Evolutionary conservation across 1,140 invertebrate genomes (phyloP), one percentile per base, ranked within the genome.

Genomic region (Drosophila bocqueti): DNA sequence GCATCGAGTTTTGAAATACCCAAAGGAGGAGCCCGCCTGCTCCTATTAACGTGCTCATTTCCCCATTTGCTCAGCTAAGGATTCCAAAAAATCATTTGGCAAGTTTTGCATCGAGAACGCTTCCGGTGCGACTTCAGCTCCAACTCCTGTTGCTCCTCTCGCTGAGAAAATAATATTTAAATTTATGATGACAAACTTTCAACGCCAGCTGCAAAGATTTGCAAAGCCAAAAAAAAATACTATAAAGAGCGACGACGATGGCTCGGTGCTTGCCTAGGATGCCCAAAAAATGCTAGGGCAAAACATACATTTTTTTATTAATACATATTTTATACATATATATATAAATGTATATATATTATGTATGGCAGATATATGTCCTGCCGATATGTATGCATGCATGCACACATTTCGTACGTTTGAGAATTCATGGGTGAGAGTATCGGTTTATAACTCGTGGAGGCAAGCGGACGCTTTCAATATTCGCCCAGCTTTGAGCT

Each of bases 141-240:
- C 38, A 40, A 21, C 34, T 73, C 67, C 68, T 73, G 69, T 73
- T 73, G 67, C 71, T 60, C 59, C 69, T 47, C 50, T 52, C 24
- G 18, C 54, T 52, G 26, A 24, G 31, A 60, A 54, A 76, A 74
- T 59, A 85, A 89, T 89, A 90, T 84, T 71, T 76, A 89, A 89
- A 89, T 89, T 89, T 89, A 89, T 89, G 85, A 89, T 84, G 74
- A 90, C 84, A 87, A 86, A 86, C 81, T 87, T 87, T 84, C 81
- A 84, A 75, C 84, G 85, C 73, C 84, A 87, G 84, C 84, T 87
- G 84, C 84, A 87, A 87, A 79, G 84, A 83, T 86, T 86, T 86
- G 67, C 66, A 60, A 60, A 59, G 55, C 63, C 46, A 46, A 26
- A 65, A 61, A 54, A 3, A 57, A 18, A 49, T 31, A 18, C 26